phyloP scores from a whole-genome alignment of 1,140 invertebrate genomes.

The Drosophila eugracilis region DNA sequence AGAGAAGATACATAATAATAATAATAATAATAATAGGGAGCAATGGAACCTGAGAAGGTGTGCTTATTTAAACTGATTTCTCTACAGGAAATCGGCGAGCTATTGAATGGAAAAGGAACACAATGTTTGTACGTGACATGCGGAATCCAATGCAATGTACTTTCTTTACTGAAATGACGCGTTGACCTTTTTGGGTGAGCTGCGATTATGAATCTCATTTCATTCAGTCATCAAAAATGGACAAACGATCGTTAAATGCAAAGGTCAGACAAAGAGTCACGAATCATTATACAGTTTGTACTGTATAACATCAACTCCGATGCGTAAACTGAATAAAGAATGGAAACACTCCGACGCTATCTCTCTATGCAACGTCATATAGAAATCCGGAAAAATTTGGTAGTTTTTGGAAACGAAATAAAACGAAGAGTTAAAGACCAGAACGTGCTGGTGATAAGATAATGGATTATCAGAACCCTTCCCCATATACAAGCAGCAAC shows the following conservation, averaged over 20 bases:
- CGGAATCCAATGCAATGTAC: conserved; percentile 10
- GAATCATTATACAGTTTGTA: conserved; percentile 2
- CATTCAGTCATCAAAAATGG: conserved; percentile 9
- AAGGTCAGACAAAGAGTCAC: conserved; percentile 2
- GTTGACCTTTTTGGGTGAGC: conserved; percentile 14
- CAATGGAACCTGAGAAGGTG: neutral
- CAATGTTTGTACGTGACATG: conserved; percentile 15
- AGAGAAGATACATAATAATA: neutral
- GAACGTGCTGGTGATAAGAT: conserved; percentile 44
- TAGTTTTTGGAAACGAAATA: conserved; percentile 19
- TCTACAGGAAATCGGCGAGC: neutral
- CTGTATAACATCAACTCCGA: neutral
- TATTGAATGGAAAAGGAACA: conserved; percentile 6
- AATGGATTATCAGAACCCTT: conserved; percentile 20
- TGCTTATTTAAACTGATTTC: neutral
- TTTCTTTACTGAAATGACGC: conserved; percentile 1
- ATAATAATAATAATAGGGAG: neutral
- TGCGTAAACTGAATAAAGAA: conserved; percentile 10
- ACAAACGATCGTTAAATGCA: conserved; percentile 20
- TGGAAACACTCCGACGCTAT: conserved; percentile 1
- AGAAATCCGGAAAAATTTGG: conserved; percentile 13
- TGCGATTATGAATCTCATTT: conserved; percentile 25
- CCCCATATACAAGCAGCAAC: neutral
- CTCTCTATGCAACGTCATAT: conserved; percentile 16
- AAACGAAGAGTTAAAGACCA: conserved; percentile 10